Percentiles rank a stretch among this genome's conserved stretches.
Evolutionary conservation across 1,140 invertebrate genomes (phyloP).

Genomic region (Apis dorsata): DNA sequence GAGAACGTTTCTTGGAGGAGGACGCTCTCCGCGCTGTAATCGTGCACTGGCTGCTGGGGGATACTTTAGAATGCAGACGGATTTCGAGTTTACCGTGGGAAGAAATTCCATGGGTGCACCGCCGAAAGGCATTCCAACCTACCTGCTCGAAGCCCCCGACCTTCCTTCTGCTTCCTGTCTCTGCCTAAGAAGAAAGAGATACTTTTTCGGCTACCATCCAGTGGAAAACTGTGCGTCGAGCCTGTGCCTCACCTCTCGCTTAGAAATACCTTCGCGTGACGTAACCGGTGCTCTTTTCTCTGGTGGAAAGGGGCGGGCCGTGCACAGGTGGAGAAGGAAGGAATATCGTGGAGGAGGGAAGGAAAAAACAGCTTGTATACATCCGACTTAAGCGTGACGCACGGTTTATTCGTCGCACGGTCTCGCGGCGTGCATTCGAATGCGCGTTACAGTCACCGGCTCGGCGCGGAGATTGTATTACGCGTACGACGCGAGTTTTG

Average conservation of each 20-base stretch:
- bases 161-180: conserved; percentile 49
- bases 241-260: no score
- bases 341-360: no score
- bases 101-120: conserved; percentile 47
- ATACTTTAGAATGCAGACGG: conserved; percentile 27
- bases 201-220: conserved; percentile 4
- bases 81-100: conserved; percentile 54
- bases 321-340: no score
- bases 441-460: conserved; percentile 8
- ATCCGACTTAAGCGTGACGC: background rate
- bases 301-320: no score
- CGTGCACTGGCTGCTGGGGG: conserved; percentile 6
- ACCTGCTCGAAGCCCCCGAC: conserved; percentile 45
- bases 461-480: conserved; percentile 45
- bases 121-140: conserved; percentile 55
- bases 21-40: background rate
- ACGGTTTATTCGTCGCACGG: conserved; percentile 12
- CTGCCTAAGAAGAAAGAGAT: conserved; percentile 24
- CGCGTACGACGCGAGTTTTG: conserved; percentile 26
- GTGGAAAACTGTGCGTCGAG: no score
- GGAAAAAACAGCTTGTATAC: background rate
- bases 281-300: no score
- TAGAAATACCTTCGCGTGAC: no score
- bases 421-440: conserved; percentile 23
- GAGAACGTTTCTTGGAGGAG: background rate